These are phyloP conservation scores for Sycophila sp. DNA, from an alignment of 1,140 invertebrate species.

Conservation along the genomic window DNA sequence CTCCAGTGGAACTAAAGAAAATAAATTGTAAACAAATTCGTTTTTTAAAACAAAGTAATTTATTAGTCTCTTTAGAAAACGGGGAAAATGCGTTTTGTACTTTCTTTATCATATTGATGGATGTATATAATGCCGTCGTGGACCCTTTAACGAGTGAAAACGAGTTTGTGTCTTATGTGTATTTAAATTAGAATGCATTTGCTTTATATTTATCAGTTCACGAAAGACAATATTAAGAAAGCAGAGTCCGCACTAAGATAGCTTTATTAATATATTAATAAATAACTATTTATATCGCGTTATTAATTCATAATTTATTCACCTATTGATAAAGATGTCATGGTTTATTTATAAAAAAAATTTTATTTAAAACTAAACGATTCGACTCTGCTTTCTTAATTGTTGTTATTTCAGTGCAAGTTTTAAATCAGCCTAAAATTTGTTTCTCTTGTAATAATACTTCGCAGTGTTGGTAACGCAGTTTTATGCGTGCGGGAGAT, in stretches of 20 bases:
- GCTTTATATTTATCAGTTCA: conserved; percentile 5
- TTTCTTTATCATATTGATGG: no score
- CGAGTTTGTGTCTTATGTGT: not conserved
- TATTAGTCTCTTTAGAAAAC: no score
- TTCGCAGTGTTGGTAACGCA: conserved; percentile 23
- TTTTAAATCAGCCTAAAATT: not conserved
- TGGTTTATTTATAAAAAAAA: not conserved
- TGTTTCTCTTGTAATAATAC: no score
- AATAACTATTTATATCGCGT: not conserved
- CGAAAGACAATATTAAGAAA: conserved; percentile 27
- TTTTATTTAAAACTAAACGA: not conserved
- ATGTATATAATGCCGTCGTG: no score
- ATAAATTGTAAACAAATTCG: no score
- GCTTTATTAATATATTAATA: conserved; percentile 18
- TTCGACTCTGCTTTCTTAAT: conserved; percentile 30
- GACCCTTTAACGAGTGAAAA: no score
- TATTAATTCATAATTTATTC: conserved; percentile 5
- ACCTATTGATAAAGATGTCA: not conserved
- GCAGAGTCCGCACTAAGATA: conserved; percentile 11
- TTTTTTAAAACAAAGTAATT: no score
- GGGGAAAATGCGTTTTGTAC: no score
- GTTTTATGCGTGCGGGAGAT: conserved; percentile 35
- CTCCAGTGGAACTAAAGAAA: no score
- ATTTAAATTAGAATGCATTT: conserved; percentile 5
- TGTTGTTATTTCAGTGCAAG: not conserved